Percentiles rank a stretch among this genome's conserved stretches.
phyloP scores from a whole-genome alignment of 2,888 invertebrate species.

The Cordilura impudica region DNA sequence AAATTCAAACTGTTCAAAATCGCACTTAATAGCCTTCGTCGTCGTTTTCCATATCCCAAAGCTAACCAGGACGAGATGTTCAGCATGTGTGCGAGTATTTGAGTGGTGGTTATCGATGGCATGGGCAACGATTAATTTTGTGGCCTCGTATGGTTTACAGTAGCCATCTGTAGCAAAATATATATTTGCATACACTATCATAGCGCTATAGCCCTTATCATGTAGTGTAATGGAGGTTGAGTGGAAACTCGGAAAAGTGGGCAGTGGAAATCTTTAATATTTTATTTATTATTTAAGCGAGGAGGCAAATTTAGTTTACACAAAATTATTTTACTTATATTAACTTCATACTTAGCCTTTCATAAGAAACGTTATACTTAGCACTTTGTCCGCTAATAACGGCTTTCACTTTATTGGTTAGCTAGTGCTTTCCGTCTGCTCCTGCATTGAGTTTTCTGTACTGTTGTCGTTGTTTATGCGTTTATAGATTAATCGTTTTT shows the following conservation, averaged over 20 bases:
- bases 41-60: conserved; percentile 36
- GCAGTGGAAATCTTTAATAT: no score
- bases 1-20: conserved; percentile 75
- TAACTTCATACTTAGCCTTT: no score
- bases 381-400: not conserved
- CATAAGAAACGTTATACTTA: not conserved
- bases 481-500: conserved; percentile 76
- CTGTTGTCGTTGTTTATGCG: conserved; percentile 72
- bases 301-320: no score
- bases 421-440: not conserved
- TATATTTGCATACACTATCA: conserved; percentile 58
- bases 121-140: conserved; percentile 62
- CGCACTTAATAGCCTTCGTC: conserved; percentile 71
- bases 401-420: not conserved
- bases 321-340: no score
- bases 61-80: not conserved
- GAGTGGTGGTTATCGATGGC: conserved; percentile 1
- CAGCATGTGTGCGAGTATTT: conserved; percentile 5
- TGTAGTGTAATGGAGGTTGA: not conserved
- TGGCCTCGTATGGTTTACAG: conserved; percentile 43
- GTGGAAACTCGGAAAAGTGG: not conserved
- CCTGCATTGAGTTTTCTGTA: not conserved
- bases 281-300: no score
- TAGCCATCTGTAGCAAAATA: conserved; percentile 54
- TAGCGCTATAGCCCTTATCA: not conserved